Percentiles rank a stretch among this genome's conserved stretches.
Evolutionary conservation across 1,140 invertebrate genomes (phyloP).

Genomic region (Aphelinus atriplicis): DNA sequence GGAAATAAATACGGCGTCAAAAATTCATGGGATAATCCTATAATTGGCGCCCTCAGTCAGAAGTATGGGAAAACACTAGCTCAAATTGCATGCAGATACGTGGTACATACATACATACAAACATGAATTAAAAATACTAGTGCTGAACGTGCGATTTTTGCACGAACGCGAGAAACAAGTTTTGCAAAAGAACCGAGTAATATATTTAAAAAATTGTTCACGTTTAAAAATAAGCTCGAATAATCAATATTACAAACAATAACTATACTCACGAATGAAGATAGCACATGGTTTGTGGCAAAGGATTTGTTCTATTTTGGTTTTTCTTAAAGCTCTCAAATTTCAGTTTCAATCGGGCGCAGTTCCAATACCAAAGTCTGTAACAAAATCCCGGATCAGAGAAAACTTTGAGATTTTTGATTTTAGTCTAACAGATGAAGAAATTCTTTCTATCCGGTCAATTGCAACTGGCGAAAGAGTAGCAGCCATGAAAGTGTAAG

Average conservation of each 20-base stretch:
- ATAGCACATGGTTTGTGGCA: too few species aligned
- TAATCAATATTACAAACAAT: too few species aligned
- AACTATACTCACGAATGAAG: too few species aligned
- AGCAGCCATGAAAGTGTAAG: conserved; percentile 45
- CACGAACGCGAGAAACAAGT: too few species aligned
- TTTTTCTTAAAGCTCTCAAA: neutral
- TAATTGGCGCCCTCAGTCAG: conserved; percentile 68
- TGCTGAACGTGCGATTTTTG: too few species aligned
- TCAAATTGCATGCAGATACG: conserved; percentile 75
- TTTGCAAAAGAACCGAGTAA: too few species aligned
- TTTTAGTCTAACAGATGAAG: conserved; percentile 73
- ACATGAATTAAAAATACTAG: too few species aligned
- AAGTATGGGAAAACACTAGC: conserved; percentile 76
- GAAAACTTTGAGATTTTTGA: conserved; percentile 81
- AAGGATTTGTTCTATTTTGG: too few species aligned
- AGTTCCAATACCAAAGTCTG: conserved; percentile 78
- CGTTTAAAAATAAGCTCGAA: too few species aligned
- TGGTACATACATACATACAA: conserved; percentile 63
- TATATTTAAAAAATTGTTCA: too few species aligned
- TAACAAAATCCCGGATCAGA: conserved; percentile 73
- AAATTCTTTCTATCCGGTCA: conserved; percentile 62
- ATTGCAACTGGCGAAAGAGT: conserved; percentile 50
- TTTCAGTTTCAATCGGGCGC: conserved; percentile 51
- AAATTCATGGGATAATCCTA: conserved; percentile 64
- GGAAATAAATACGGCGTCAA: conserved; percentile 41